Percentiles rank a stretch among this genome's conserved stretches.
Evolutionary conservation across 2,888 invertebrate species (phyloP).

Genomic region (Escarpia spicata): DNA sequence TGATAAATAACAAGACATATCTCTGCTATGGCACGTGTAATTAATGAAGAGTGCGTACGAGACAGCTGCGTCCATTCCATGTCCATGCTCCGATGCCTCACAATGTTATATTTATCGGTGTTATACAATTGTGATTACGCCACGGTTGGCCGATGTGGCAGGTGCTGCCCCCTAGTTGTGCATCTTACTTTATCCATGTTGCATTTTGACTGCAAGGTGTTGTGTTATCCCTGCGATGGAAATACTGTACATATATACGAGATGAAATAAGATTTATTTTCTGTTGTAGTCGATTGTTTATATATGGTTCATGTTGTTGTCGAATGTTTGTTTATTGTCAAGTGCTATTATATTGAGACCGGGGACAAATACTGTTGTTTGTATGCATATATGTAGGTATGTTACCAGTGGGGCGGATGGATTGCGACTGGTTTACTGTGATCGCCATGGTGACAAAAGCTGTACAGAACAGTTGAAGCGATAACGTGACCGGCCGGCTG

Average conservation of each 20-base stretch:
- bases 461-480: background rate
- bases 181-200: background rate
- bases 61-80: background rate
- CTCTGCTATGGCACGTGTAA: background rate
- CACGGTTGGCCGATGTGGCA: background rate
- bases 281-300: conserved; percentile 16
- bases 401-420: background rate
- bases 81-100: background rate
- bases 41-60: background rate
- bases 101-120: conserved; percentile 13
- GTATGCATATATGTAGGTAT: conserved; percentile 13
- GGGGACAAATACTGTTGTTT: conserved; percentile 12
- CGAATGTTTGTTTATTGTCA: conserved; percentile 1
- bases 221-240: background rate
- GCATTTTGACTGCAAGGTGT: conserved; percentile 8
- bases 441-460: background rate
- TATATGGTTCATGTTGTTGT: conserved; percentile 10
- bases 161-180: background rate
- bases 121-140: background rate
- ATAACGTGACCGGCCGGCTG: background rate
- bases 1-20: background rate
- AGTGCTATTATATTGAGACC: background rate
- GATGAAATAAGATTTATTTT: background rate
- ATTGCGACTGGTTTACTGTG: background rate
- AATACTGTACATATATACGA: background rate